phyloP scores from a whole-genome alignment of 2,113 vertebrate species.

The Heptranchias perlo region DNA sequence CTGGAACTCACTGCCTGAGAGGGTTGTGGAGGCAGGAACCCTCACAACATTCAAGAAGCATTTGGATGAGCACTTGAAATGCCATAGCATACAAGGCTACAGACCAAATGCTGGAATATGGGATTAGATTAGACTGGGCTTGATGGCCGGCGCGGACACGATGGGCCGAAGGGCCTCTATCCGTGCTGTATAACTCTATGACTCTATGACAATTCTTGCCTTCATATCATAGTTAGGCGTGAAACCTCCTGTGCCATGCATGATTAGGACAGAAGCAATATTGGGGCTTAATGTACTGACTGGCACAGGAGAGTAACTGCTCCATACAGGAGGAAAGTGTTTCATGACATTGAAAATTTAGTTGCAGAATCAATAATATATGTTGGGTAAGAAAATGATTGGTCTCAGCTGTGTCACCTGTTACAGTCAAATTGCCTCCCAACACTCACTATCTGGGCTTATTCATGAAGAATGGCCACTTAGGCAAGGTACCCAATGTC shows the following conservation, averaged over 20 bases:
- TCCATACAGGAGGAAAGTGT: neutral
- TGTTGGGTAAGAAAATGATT: neutral
- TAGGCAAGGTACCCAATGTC: neutral
- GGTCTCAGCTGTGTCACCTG: neutral
- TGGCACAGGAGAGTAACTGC: neutral
- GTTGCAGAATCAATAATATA: neutral
- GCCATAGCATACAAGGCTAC: no score
- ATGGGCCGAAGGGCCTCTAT: no score
- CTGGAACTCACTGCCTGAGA: no score
- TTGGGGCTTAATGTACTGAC: neutral
- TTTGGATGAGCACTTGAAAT: no score
- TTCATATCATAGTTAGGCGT: neutral
- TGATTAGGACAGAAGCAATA: neutral
- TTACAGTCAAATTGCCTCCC: neutral
- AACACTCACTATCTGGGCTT: neutral
- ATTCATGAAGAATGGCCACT: neutral
- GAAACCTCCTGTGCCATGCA: neutral
- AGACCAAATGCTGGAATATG: no score
- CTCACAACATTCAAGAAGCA: no score
- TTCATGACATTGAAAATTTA: neutral
- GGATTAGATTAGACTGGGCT: no score
- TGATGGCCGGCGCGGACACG: no score
- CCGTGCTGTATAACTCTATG: no score
- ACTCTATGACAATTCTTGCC: neutral
- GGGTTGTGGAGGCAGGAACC: no score